Evolutionary conservation across 2,113 vertebrate species (phyloP).

Genomic region (Takifugu bimaculatus): DNA sequence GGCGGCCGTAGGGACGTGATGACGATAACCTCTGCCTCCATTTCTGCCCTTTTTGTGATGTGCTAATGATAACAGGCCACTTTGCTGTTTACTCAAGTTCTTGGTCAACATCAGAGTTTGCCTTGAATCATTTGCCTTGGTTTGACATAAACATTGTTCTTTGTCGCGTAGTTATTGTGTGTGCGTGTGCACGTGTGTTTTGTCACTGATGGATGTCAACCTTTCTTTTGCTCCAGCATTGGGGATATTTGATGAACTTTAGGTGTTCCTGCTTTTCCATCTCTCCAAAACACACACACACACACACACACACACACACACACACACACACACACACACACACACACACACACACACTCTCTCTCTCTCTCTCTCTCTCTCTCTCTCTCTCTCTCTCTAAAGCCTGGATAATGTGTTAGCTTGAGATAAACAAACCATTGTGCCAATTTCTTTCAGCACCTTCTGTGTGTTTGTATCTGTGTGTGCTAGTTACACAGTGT

Average conservation of each 20-base stretch:
- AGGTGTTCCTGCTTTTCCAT: conserved; percentile 32
- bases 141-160: conserved; percentile 42
- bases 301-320: too few relatives aligned
- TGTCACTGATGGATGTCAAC: conserved; percentile 57
- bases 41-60: neutral
- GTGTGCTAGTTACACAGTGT: conserved; percentile 27
- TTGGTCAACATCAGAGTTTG: conserved; percentile 29
- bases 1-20: neutral
- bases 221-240: conserved; percentile 27
- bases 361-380: conserved; percentile 6
- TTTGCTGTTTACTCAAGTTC: conserved; percentile 4
- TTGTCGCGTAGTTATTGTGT: conserved; percentile 5
- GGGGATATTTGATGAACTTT: conserved; percentile 46
- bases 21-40: neutral
- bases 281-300: conserved; percentile 2
- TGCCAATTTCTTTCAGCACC: conserved; percentile 43
- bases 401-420: conserved; percentile 58
- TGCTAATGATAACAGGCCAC: too few relatives aligned
- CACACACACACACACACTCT: conserved; percentile 8
- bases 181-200: conserved; percentile 18
- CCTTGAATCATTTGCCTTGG: conserved; percentile 34
- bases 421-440: conserved; percentile 53
- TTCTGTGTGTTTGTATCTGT: conserved; percentile 15
- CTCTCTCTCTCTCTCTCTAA: conserved; percentile 11
- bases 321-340: neutral